Percentiles rank a stretch among this genome's conserved stretches.
Conservation (phyloP, 2,797 vertebrate genomes). For the Prunella strophiata region DNA sequence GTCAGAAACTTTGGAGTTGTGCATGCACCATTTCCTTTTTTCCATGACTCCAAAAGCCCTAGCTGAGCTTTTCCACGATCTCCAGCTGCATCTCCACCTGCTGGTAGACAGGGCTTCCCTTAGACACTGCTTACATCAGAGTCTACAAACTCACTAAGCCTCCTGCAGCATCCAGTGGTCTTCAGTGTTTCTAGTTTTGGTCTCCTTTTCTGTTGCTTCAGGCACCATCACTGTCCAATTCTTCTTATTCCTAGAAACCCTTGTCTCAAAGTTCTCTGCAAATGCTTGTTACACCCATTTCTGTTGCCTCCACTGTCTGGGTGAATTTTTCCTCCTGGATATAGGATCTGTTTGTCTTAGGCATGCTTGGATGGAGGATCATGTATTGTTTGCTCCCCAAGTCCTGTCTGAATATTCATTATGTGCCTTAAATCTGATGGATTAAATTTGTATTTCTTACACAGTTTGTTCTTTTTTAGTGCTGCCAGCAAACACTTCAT, state of each 20-base stretch:
- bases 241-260: neutral
- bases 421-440: neutral
- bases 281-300: neutral
- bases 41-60: neutral
- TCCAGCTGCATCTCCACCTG: neutral
- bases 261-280: neutral
- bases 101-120: fast-evolving
- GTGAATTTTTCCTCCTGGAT: neutral
- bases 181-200: neutral
- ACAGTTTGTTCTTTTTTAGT: neutral
- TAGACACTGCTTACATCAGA: neutral
- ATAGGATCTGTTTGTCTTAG: neutral
- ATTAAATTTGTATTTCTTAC: neutral
- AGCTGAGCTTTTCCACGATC: neutral
- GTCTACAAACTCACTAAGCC: neutral
- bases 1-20: neutral
- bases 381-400: neutral
- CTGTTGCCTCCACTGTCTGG: neutral
- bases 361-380: neutral
- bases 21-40: neutral
- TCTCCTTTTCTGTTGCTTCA: neutral
- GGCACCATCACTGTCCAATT: neutral
- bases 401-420: neutral
- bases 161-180: neutral
- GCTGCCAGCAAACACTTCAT: neutral